Evolutionary conservation across 2,113 vertebrate genomes (phyloP).

Genomic region (Sebastes schlegelii): DNA sequence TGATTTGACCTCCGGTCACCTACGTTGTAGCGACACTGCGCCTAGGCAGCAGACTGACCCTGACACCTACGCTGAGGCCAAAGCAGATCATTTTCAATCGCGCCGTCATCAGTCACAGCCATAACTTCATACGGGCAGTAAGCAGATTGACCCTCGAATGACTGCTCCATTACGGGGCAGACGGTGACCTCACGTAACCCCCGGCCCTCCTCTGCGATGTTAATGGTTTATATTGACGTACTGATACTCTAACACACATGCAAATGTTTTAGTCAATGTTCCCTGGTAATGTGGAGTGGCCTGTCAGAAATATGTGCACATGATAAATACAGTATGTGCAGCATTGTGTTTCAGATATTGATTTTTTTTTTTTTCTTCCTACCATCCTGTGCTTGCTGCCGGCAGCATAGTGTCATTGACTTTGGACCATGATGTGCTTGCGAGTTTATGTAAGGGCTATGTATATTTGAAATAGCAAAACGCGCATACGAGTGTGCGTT

Average conservation of each 20-base stretch:
- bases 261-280: constrained; percentile 49
- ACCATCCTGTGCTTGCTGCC: constrained; percentile 28
- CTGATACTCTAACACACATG: constrained; percentile 37
- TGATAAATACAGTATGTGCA: constrained; percentile 51
- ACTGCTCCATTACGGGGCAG: constrained; percentile 48
- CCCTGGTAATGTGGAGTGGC: neutral
- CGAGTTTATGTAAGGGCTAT: constrained; percentile 19
- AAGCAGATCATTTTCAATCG: constrained; percentile 33
- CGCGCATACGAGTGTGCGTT: constrained; percentile 12
- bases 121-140: constrained; percentile 16
- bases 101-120: constrained; percentile 35
- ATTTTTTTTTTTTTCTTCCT: constrained; percentile 16
- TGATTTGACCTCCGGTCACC: constrained; percentile 43
- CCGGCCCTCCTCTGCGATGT: constrained; percentile 20
- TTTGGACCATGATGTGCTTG: constrained; percentile 25
- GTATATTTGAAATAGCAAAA: neutral
- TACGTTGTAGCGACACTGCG: neutral
- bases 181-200: constrained; percentile 54
- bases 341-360: constrained; percentile 54
- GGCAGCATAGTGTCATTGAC: constrained; percentile 41
- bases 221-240: constrained; percentile 52
- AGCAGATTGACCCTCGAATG: constrained; percentile 30
- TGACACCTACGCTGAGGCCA: constrained; percentile 21
- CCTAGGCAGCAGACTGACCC: constrained; percentile 28
- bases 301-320: constrained; percentile 50